A percentile compares a stretch with the other conserved stretches of the same genome.
Evolutionary conservation across 2,797 vertebrate genomes (phyloP).

Genomic region (Pyrocephalus nanus): DNA sequence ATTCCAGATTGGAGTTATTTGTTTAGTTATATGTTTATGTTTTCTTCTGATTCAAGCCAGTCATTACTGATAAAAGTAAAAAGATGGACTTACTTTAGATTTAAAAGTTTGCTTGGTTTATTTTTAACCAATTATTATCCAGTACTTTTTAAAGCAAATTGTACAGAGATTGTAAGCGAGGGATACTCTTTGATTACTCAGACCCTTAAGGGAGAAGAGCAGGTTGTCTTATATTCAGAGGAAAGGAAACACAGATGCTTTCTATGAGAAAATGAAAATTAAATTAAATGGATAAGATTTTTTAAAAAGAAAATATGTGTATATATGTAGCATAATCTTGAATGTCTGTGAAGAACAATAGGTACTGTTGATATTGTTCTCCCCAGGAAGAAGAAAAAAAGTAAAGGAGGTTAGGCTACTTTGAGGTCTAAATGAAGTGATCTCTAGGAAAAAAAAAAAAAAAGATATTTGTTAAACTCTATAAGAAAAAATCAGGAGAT

Average conservation of each 20-base stretch:
- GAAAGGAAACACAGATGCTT: neutral
- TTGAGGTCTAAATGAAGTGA: slow-evolving; percentile 79
- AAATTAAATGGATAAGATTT: slow-evolving; percentile 58
- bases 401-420: neutral
- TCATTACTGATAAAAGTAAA: neutral
- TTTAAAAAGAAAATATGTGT: neutral
- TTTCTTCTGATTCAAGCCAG: neutral
- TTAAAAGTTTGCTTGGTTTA: neutral
- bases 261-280: slow-evolving; percentile 39
- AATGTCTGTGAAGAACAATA: slow-evolving; percentile 29
- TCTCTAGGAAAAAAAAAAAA: slow-evolving; percentile 56
- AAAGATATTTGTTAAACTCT: slow-evolving; percentile 78
- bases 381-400: neutral
- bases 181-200: neutral
- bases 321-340: slow-evolving; percentile 27
- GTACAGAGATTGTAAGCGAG: neutral
- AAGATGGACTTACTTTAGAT: neutral
- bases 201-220: neutral
- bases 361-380: slow-evolving; percentile 51
- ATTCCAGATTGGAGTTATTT: neutral
- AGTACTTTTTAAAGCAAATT: neutral
- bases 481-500: slow-evolving; percentile 76
- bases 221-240: neutral
- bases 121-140: neutral
- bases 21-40: neutral